phyloP scores from a whole-genome alignment of 1,140 invertebrate genomes.

The Hypothenemus hampei region DNA sequence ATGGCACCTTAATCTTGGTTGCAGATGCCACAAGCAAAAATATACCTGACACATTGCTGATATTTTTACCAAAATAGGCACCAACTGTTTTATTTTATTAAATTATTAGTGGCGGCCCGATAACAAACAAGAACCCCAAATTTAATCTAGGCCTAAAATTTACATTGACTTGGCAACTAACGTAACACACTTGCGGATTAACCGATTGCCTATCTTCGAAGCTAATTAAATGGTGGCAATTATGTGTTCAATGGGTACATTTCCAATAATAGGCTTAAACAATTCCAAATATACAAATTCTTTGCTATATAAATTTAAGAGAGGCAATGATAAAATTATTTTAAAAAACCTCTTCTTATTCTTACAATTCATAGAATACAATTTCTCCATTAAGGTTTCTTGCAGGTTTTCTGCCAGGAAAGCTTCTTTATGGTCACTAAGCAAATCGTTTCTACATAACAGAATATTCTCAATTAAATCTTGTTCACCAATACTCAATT shows the following conservation, averaged over 20 bases:
- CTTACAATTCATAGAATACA: constrained; percentile 30
- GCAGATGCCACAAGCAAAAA: no score
- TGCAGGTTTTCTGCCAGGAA: constrained; percentile 29
- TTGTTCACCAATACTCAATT: constrained; percentile 54
- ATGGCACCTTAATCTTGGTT: no score
- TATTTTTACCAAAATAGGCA: no score
- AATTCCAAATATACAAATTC: constrained; percentile 31
- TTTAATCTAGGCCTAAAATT: no score
- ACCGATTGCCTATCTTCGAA: no score
- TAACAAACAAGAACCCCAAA: no score
- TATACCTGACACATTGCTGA: no score
- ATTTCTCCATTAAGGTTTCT: constrained; percentile 29
- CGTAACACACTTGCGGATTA: no score
- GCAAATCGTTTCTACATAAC: constrained; percentile 53
- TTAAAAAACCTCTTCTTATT: constrained; percentile 37
- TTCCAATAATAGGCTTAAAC: constrained; percentile 43
- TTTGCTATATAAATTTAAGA: constrained; percentile 33
- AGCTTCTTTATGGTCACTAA: constrained; percentile 30
- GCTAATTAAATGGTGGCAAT: constrained; percentile 41
- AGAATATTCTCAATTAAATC: constrained; percentile 59
- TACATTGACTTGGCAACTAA: no score
- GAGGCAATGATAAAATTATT: constrained; percentile 34
- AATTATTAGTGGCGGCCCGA: no score
- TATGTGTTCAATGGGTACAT: constrained; percentile 41
- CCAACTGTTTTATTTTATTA: no score